Evolutionary conservation across 2,113 vertebrate species (phyloP).

Genomic region (Barnardius zonarius): DNA sequence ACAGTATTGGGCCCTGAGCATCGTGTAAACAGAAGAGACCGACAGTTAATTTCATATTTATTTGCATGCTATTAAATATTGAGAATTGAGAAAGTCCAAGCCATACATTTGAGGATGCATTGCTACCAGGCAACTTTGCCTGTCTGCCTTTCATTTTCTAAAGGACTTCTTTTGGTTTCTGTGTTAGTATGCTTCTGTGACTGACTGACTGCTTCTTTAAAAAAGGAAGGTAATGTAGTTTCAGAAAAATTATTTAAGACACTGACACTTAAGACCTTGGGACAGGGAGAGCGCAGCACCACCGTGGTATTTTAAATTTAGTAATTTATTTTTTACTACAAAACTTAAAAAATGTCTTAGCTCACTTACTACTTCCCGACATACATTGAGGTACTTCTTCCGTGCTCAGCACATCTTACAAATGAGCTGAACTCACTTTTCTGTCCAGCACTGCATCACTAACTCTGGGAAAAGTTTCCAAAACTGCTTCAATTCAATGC

Average conservation of each 20-base stretch:
- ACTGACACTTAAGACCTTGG: not conserved
- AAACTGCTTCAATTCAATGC: not conserved
- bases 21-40: not conserved
- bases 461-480: not conserved
- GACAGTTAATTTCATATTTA: not conserved
- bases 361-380: not conserved
- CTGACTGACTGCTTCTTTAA: not conserved
- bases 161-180: not conserved
- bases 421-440: not conserved
- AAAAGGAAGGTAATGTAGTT: not conserved
- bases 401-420: not conserved
- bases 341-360: not conserved
- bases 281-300: not conserved
- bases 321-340: not conserved
- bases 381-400: not conserved
- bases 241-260: not conserved
- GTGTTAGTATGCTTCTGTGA: not conserved
- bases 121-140: not conserved
- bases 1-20: not conserved
- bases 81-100: not conserved
- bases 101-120: not conserved
- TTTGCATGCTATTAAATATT: not conserved
- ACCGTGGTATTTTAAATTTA: not conserved
- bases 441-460: not conserved
- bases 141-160: not conserved